A percentile compares a stretch with the other conserved stretches of the same genome.
phyloP scores from a whole-genome alignment of 2,113 vertebrate species.

The Promerops cafer region DNA sequence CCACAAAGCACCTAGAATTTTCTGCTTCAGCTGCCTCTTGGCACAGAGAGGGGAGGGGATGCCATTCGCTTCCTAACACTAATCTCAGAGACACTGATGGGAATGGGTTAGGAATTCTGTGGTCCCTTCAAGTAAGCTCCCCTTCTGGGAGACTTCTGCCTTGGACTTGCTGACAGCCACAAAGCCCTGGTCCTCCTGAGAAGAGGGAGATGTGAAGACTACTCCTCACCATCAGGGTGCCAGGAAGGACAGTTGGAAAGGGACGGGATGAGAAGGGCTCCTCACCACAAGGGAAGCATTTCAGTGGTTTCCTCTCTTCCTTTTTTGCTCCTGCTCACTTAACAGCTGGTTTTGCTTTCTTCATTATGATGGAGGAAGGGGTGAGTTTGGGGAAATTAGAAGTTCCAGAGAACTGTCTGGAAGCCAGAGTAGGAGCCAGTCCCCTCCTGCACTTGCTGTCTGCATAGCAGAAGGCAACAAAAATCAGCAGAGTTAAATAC shows the following conservation, averaged over 20 bases:
- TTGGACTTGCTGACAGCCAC: neutral
- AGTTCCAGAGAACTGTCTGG: neutral
- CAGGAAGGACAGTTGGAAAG: neutral
- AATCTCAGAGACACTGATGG: neutral
- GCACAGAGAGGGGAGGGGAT: accelerated
- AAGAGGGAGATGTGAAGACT: neutral
- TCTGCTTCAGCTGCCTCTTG: neutral
- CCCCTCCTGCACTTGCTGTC: neutral
- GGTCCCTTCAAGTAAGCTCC: neutral
- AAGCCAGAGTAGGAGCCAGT: neutral
- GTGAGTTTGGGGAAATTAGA: neutral
- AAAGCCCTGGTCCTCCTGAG: neutral
- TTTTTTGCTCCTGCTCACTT: neutral
- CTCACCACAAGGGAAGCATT: neutral
- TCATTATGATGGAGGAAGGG: neutral
- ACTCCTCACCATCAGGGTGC: neutral
- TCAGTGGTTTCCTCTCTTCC: neutral
- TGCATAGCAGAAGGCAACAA: neutral
- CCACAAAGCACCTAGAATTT: neutral
- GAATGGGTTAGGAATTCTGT: neutral
- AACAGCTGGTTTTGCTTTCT: neutral
- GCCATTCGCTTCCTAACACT: neutral
- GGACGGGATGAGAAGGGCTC: neutral
- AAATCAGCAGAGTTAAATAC: neutral
- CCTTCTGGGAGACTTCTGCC: neutral